Percentiles rank a stretch among this genome's conserved stretches.
Conservation (phyloP, 2,797 vertebrate species). For the Melanotaenia trifasciata region DNA sequence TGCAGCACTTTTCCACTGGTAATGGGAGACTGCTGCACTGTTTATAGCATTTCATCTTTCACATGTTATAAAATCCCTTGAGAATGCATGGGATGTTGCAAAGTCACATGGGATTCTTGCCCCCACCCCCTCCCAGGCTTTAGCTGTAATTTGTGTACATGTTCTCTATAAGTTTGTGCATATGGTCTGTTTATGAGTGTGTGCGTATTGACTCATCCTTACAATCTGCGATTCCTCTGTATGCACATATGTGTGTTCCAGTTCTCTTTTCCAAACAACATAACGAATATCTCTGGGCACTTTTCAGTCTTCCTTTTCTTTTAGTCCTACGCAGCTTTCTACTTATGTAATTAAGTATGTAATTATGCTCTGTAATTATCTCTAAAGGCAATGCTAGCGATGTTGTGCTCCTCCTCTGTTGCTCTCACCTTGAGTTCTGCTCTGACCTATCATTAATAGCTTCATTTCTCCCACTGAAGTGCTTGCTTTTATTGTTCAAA, state of each 20-base stretch:
- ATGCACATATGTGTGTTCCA: constrained; percentile 20
- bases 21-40: constrained; percentile 27
- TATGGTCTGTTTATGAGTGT: neutral
- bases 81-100: constrained; percentile 36
- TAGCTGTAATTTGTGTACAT: constrained; percentile 24
- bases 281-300: constrained; percentile 46
- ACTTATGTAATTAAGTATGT: neutral
- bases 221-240: neutral
- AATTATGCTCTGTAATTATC: neutral
- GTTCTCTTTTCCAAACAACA: constrained; percentile 43
- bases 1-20: constrained; percentile 36
- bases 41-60: constrained; percentile 47
- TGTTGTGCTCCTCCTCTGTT: constrained; percentile 53
- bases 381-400: constrained; percentile 30
- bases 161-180: constrained; percentile 4
- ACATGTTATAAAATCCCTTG: constrained; percentile 42
- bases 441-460: constrained; percentile 70
- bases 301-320: constrained; percentile 50
- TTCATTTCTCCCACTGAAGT: constrained; percentile 62
- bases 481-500: constrained; percentile 53
- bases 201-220: constrained; percentile 19
- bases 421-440: constrained; percentile 69
- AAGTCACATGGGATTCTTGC: constrained; percentile 36
- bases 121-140: constrained; percentile 22
- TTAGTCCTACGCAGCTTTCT: constrained; percentile 56